A percentile compares a stretch with the other conserved stretches of the same genome.
phyloP scores from a whole-genome alignment of 2,797 vertebrate species.

The Masticophis lateralis region DNA sequence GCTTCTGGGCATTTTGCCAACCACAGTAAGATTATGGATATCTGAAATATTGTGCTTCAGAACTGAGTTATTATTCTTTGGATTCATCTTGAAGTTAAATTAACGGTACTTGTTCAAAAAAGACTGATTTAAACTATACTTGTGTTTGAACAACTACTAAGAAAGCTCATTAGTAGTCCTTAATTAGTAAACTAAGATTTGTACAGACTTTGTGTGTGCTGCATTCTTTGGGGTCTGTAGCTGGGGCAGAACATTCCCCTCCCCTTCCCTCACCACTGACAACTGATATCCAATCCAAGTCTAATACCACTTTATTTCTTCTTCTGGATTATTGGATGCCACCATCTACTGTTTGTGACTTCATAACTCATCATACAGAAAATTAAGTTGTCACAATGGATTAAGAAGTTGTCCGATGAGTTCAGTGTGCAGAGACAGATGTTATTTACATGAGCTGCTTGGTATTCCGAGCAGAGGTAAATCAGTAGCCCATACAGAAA shows the following conservation, averaged over 20 bases:
- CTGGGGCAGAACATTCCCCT: background rate
- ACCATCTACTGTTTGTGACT: constrained; percentile 53
- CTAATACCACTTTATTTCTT: constrained; percentile 62
- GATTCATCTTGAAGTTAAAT: too few species aligned
- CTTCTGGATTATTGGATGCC: constrained; percentile 53
- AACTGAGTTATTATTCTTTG: too few species aligned
- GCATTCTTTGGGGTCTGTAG: too few species aligned
- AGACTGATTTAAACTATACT: too few species aligned
- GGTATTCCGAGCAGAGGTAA: constrained; percentile 34
- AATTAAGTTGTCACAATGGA: constrained; percentile 54
- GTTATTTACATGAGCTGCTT: constrained; percentile 37
- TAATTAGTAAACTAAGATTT: too few species aligned
- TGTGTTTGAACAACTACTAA: too few species aligned
- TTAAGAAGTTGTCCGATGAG: constrained; percentile 45
- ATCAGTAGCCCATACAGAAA: constrained; percentile 22
- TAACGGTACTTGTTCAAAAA: too few species aligned
- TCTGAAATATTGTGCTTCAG: too few species aligned
- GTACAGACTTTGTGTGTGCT: too few species aligned
- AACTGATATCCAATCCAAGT: constrained; percentile 44
- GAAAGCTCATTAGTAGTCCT: too few species aligned
- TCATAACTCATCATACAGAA: constrained; percentile 49
- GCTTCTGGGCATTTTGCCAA: too few species aligned
- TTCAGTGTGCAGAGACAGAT: constrained; percentile 40
- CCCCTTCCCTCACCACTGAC: constrained; percentile 42
- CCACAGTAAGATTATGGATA: too few species aligned